Evolutionary conservation across 2,888 invertebrate genomes (phyloP), one percentile per base, ranked within the genome.

Genomic region (Andrena hattorfiana): DNA sequence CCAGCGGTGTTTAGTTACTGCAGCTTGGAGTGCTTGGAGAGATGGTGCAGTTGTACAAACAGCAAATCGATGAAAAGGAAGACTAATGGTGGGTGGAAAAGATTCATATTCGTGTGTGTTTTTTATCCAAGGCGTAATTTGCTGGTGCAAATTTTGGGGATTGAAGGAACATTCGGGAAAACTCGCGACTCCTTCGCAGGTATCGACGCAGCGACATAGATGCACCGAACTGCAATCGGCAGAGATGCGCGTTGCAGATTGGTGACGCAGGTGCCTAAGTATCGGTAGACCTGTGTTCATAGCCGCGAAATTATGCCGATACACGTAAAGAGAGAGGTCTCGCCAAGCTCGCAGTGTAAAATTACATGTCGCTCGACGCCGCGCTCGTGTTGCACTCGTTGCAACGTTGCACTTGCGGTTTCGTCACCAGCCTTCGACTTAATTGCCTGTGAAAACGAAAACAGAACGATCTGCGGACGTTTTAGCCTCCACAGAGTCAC

Each of bases 271-370:
- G 67, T 67, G 74, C 67, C 32, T 59, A 74, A 60, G 59, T 67
- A 74, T 67, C 67, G 5, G 30, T 23, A 23, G 66, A n/a, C 48
- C 16, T 49, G 62, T 64, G 67, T 67, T 49, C 67, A 49, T 67
- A 49, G 48, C 60, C 32, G 70, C 26, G 64, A 59, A 71, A 77
- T 77, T 64, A 48, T 64, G 64, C 59, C 77, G 49, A 71, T 64
- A 48, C 48, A 59, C 59, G 20, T 28, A 13, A 49, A 64, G 16
- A 42, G n/a, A 26, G 20, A 64, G 23, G 23, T 30, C 2, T 59
- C 62, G n/a, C 49, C 28, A 26, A 56, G 42, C 73, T 20, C 20
- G 26, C 4, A 13, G 42, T 13, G 48, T 35, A 16, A 26, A 56
- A 62, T 63, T 56, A 42, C 30, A 30, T 49, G 70, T 71, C 26